Base-by-base conservation (phyloP, 2,113 vertebrate species). In the Actinemys pallida region DNA sequence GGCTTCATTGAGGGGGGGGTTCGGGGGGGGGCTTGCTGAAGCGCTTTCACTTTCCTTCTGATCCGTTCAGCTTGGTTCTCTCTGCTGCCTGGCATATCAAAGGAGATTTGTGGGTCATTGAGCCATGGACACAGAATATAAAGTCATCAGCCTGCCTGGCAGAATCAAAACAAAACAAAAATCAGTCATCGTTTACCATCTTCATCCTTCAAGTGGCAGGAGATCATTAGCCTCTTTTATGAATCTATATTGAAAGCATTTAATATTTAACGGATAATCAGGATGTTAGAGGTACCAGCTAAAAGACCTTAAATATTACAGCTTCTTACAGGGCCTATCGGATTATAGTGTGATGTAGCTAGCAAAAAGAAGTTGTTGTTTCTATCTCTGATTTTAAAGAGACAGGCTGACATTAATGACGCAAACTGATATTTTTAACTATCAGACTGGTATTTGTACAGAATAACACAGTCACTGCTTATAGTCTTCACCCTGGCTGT, bases 31-130 rank as follows among this genome's bases (percentile, higher is more conserved):
- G 53, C 96, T 95, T 95, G 91, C 96, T 97, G 97, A 72, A 97
- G 94, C 84, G 17, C 96, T 98, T 97, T 96, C 97, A 84, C 96
- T 97, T 86, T 91, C 92, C 97, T 98, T 97, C 97, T 98, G 97
- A 98, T 98, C 99, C 98, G 98, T 99, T 99, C 98, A 98, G 98
- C 98, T 98, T 98, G 98, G 98, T 97, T 98, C 98, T 98, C 98
- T 98, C 98, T 98, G 98, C 98, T 98, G 98, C 98, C 98, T 99
- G 99, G 99, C 98, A 98, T 99, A 99, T 99, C 99, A 99, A 99
- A 99, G 98, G 98, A 99, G 99, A 99, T 99, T 99, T 99, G 99
- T 98, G 99, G 99, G 99, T 99, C 99, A 99, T 92, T 94, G 98
- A 99, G 99, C 99, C 98, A 98, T 98, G 98, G 99, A 99, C 97